Conservation (phyloP, 2,113 vertebrate genomes). For the Indicator maculatus region DNA sequence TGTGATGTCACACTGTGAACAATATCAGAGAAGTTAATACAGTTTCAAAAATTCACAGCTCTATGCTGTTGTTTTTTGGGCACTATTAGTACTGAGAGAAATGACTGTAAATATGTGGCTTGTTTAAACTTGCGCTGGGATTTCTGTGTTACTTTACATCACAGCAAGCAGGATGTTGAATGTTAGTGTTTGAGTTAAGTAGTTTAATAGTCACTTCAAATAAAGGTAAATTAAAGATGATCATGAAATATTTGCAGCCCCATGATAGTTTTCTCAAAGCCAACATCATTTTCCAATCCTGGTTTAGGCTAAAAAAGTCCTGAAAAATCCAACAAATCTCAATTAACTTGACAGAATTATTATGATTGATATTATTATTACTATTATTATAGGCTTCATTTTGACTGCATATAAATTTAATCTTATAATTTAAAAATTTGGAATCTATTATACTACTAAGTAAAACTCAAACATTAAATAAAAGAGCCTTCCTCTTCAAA, state of each 20-base stretch:
- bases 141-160: not conserved
- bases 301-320: not conserved
- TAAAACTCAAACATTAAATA: not conserved
- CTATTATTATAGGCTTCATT: not conserved
- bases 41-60: not conserved
- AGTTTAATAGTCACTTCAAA: not conserved
- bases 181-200: not conserved
- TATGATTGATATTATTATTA: not conserved
- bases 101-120: not conserved
- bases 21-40: conserved; percentile 1
- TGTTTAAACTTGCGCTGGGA: not conserved
- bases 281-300: not conserved
- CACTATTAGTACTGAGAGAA: not conserved
- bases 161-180: not conserved
- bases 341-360: not conserved
- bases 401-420: not conserved
- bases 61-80: not conserved
- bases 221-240: not conserved
- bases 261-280: not conserved
- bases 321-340: not conserved
- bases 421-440: not conserved
- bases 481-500: not conserved
- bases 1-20: not conserved
- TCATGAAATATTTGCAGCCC: not conserved
- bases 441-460: not conserved